Evolutionary conservation across 2,797 vertebrate genomes (phyloP).

Genomic region (Pteronotus mesoamericanus): DNA sequence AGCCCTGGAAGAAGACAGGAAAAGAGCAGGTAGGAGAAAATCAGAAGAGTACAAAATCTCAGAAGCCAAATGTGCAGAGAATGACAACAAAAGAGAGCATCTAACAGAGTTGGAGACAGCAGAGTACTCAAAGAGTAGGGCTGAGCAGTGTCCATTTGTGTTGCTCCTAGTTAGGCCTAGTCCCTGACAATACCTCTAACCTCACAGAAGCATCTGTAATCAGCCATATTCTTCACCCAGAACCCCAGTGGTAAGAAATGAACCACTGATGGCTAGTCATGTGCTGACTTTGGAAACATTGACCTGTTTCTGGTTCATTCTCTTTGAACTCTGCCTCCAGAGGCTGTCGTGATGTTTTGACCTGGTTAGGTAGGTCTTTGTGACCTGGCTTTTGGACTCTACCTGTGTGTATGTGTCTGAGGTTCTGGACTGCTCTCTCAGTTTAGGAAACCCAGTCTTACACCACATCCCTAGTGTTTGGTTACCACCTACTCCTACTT

Average conservation of each 20-base stretch:
- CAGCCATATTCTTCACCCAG: background rate
- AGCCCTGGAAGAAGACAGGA: background rate
- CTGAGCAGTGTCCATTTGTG: background rate
- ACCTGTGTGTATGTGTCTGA: background rate
- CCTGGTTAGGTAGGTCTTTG: background rate
- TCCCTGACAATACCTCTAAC: background rate
- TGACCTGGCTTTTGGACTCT: background rate
- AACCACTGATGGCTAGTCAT: background rate
- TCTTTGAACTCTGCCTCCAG: background rate
- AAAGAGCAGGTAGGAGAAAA: background rate
- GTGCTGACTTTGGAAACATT: background rate
- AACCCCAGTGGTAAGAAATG: background rate
- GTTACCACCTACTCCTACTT: background rate
- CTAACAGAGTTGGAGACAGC: background rate
- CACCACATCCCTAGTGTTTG: background rate
- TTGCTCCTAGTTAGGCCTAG: background rate
- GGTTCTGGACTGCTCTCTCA: background rate
- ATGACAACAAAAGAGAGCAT: background rate
- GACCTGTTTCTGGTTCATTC: background rate
- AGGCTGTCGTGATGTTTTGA: background rate
- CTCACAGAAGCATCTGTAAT: background rate
- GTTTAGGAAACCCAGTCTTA: background rate
- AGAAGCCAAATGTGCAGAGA: background rate
- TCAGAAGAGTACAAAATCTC: background rate
- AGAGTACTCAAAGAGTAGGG: background rate